Evolutionary conservation across 2,797 vertebrate genomes (phyloP).

Genomic region (Paratrypauchen microcephalus): DNA sequence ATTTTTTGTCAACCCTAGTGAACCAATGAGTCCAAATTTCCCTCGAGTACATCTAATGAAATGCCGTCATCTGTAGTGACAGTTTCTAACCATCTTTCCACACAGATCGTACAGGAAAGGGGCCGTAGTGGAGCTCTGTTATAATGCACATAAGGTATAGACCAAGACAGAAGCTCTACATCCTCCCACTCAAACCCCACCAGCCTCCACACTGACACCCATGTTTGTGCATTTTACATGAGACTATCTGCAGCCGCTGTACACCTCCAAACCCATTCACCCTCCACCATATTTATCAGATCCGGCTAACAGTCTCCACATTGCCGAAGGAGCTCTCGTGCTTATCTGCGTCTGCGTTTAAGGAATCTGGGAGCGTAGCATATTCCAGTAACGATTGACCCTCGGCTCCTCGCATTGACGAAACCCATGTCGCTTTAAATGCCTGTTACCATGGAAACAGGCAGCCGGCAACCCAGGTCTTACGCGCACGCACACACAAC

Average conservation of each 20-base stretch:
- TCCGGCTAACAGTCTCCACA: constrained; percentile 10
- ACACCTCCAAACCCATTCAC: neutral
- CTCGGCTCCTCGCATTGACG: constrained; percentile 60
- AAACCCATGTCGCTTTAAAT: constrained; percentile 72
- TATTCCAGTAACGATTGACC: constrained; percentile 59
- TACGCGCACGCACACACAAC: constrained; percentile 26
- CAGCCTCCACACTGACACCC: constrained; percentile 22
- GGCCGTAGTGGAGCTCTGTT: constrained; percentile 16
- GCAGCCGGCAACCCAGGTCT: constrained; percentile 66
- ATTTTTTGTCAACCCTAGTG: too few relatives aligned
- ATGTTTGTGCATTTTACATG: constrained; percentile 20
- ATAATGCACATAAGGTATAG: constrained; percentile 55
- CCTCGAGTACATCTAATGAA: neutral
- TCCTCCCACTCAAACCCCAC: constrained; percentile 41
- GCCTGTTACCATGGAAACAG: constrained; percentile 82
- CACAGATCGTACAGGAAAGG: neutral
- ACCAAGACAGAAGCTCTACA: constrained; percentile 31
- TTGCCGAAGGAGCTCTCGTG: constrained; percentile 20
- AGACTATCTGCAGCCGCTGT: neutral
- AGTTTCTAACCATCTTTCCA: neutral
- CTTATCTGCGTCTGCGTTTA: constrained; percentile 21
- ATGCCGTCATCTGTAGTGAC: neutral
- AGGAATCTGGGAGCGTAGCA: constrained; percentile 17
- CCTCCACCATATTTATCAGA: constrained; percentile 5
- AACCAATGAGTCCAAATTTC: too few relatives aligned